phyloP scores from a whole-genome alignment of 1,140 invertebrate genomes.

The Drosophila jambulina region DNA sequence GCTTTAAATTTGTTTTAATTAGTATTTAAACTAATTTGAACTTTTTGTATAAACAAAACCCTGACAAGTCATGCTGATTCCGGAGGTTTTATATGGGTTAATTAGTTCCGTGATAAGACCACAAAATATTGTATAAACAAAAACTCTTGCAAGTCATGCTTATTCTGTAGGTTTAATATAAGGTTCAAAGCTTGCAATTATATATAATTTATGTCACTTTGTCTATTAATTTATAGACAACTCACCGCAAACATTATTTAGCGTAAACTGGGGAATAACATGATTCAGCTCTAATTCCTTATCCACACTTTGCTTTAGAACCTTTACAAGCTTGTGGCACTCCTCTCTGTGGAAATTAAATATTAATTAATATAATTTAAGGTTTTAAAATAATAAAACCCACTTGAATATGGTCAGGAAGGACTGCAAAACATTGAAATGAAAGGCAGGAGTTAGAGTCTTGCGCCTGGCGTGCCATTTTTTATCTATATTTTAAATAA shows the following conservation, averaged over 20 bases:
- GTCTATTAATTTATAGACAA: neutral
- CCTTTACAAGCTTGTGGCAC: conserved; percentile 64
- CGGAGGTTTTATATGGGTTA: neutral
- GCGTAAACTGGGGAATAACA: conserved; percentile 89
- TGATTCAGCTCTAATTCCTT: conserved; percentile 85
- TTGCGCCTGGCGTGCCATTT: conserved; percentile 93
- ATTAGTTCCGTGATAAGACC: neutral
- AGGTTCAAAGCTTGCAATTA: neutral
- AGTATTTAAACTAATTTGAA: neutral
- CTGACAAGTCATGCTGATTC: conserved; percentile 18
- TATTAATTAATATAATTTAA: too few relatives aligned
- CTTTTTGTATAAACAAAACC: neutral
- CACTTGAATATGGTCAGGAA: conserved; percentile 6
- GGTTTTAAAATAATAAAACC: neutral
- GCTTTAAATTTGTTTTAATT: neutral
- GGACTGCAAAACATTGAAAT: conserved; percentile 90
- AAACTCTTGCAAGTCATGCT: conserved; percentile 18
- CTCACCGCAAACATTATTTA: conserved; percentile 92
- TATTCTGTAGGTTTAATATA: neutral
- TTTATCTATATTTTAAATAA: conserved; percentile 35
- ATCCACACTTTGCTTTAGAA: conserved; percentile 39
- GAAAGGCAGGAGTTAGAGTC: conserved; percentile 94
- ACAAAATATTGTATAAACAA: neutral
- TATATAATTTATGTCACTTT: neutral
- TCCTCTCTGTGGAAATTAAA: conserved; percentile 45